Conservation (phyloP, 2,797 vertebrate genomes). For the Myotis pilosus region DNA sequence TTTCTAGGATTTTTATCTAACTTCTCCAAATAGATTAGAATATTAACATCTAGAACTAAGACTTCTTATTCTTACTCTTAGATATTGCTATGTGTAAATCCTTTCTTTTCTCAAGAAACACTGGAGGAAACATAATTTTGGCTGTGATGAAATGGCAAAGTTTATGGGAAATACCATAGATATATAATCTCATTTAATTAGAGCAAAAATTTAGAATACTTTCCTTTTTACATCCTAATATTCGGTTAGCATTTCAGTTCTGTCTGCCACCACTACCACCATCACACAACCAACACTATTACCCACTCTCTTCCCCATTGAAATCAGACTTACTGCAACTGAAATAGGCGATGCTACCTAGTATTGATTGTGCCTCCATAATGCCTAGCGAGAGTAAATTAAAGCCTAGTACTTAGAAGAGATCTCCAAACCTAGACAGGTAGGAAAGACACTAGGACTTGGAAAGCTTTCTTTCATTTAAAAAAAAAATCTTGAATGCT, state of each 20-base stretch:
- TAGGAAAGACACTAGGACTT: background rate
- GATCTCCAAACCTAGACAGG: background rate
- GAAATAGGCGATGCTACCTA: background rate
- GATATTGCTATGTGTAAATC: background rate
- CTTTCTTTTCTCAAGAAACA: background rate
- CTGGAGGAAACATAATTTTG: background rate
- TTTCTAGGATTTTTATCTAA: background rate
- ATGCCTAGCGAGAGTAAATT: background rate
- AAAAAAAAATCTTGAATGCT: background rate
- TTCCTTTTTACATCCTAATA: background rate
- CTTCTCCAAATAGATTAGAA: background rate
- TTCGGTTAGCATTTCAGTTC: background rate
- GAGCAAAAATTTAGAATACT: background rate
- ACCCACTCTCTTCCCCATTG: background rate
- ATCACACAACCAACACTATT: background rate
- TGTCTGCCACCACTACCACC: background rate
- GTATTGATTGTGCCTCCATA: background rate
- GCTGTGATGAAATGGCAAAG: background rate
- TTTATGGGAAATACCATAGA: background rate
- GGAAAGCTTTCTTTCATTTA: background rate
- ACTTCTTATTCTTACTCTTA: background rate
- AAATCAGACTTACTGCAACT: background rate
- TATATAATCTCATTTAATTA: background rate
- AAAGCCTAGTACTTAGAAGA: background rate
- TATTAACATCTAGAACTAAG: background rate